Conservation (phyloP, 2,888 invertebrate species). For the Pammene fasciana region DNA sequence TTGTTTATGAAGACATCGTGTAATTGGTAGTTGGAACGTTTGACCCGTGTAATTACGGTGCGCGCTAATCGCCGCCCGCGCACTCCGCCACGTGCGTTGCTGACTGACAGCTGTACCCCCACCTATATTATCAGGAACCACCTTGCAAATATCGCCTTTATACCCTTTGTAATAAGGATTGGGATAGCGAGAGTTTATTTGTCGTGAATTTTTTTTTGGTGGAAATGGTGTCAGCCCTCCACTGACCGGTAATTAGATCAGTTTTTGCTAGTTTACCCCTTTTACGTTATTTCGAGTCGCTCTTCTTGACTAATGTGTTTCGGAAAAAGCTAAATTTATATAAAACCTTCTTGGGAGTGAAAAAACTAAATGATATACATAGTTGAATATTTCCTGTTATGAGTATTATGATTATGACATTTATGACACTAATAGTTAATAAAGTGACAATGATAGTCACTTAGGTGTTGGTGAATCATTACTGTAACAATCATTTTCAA, state of each 20-base stretch:
- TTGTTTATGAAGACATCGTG: conserved; percentile 39
- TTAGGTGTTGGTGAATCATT: too few relatives aligned
- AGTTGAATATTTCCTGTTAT: too few relatives aligned
- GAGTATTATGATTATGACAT: too few relatives aligned
- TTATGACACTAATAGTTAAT: too few relatives aligned
- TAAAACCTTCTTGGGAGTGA: too few relatives aligned
- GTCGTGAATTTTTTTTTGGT: conserved; percentile 19
- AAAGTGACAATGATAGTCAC: too few relatives aligned
- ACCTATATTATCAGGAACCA: conserved; percentile 26
- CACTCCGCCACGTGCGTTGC: conserved; percentile 40
- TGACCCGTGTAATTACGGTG: conserved; percentile 40
- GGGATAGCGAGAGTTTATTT: background rate
- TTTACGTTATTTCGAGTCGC: conserved; percentile 7
- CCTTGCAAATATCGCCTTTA: conserved; percentile 29
- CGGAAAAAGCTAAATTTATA: background rate
- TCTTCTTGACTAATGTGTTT: conserved; percentile 2
- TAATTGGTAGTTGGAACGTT: conserved; percentile 40
- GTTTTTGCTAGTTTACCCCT: conserved; percentile 17
- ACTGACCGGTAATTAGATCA: conserved; percentile 40
- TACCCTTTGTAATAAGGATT: conserved; percentile 7
- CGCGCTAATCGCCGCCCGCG: conserved; percentile 41
- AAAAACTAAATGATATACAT: too few relatives aligned
- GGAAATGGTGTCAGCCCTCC: conserved; percentile 40
- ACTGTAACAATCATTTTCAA: too few relatives aligned
- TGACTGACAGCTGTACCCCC: conserved; percentile 42